Percentiles rank a stretch among this genome's conserved stretches.
Conservation (phyloP, 1,140 invertebrate genomes). For the Sogatella furcifera region DNA sequence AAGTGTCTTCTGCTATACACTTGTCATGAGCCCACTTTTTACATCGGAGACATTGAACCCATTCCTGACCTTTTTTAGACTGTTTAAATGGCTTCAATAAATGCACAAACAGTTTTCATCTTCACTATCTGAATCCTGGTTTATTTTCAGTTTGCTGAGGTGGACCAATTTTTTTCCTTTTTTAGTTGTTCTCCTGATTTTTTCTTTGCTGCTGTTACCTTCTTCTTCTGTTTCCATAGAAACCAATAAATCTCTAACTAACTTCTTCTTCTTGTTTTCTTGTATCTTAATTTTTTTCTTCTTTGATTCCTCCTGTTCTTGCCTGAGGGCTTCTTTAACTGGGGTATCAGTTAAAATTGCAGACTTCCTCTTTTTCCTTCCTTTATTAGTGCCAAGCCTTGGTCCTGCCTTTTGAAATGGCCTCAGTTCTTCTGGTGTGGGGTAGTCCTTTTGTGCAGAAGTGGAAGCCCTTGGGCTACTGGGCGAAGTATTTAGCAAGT, state of each 20-base stretch:
- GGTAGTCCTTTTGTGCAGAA: not conserved
- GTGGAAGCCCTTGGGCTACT: not conserved
- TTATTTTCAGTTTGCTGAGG: not conserved
- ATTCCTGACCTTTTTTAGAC: not conserved
- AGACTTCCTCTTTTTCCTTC: conserved; percentile 4
- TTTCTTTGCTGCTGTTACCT: not conserved
- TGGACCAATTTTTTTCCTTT: not conserved
- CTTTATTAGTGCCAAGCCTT: not conserved
- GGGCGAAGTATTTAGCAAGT: not conserved
- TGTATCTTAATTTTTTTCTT: conserved; percentile 7
- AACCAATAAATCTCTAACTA: not conserved
- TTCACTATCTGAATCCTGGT: not conserved
- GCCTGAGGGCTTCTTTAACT: conserved; percentile 4
- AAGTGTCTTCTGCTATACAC: not conserved
- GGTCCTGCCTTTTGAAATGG: conserved; percentile 12
- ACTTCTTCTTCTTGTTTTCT: not conserved
- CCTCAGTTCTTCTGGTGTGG: conserved; percentile 7
- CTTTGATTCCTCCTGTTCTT: conserved; percentile 10
- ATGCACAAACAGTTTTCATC: not conserved
- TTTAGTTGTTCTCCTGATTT: not conserved
- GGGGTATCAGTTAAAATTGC: conserved; percentile 11
- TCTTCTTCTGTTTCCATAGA: not conserved
- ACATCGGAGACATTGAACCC: not conserved
- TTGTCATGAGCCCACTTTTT: not conserved
- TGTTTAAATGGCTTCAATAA: not conserved